Base-by-base conservation (phyloP, 2,113 vertebrate species). In the Rhineura floridana region DNA sequence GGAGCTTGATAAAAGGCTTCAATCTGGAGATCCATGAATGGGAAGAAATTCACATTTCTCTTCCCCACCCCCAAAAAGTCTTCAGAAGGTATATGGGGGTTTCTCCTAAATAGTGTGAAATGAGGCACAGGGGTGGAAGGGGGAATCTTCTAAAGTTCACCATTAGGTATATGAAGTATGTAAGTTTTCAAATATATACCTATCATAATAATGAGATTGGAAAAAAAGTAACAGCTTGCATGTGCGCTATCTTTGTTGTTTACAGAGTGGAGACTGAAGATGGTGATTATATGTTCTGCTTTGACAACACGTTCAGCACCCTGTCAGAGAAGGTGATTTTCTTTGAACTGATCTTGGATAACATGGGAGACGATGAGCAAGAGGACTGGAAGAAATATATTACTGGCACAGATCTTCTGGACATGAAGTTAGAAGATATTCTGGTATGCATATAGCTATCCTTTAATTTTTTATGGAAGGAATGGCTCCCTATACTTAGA, bases 221-320 rank as follows among this genome's bases (percentile, higher is more conserved):
- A 84, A 70, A 15, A 84, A 55, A 87, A 21, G 12, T 9, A 0
- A 86, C 52, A 76, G 73, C 2, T 21, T 42, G 70, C 25, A n/a
- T 67, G 0, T 8, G 48, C 62, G 67, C 55, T 76, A 73, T 50
- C 39, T 84, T 72, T 42, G 87, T 3, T 82, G 0, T 73, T 90
- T 93, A 67, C 96, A 99, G 98, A 10, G 92, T 99, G 81, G 98
- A 99, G 95, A 98, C 98, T 1, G 97, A 98, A 92, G 98, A 98
- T 23, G 99, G 99, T 50, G 99, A 99, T 96, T 99, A 99, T 94
- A 98, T 98, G 98, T 99, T 99, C 96, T 99, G 99, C 95, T 99
- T 99, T 91, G 99, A 99, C 96, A 99, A 99, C 96, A 97, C 98
- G 7, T 99, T 99, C 95, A 99, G 98, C 90, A 93, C 97, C 0